Conservation (phyloP, 2,888 invertebrate genomes). For the Coelogynopora nodosa region DNA sequence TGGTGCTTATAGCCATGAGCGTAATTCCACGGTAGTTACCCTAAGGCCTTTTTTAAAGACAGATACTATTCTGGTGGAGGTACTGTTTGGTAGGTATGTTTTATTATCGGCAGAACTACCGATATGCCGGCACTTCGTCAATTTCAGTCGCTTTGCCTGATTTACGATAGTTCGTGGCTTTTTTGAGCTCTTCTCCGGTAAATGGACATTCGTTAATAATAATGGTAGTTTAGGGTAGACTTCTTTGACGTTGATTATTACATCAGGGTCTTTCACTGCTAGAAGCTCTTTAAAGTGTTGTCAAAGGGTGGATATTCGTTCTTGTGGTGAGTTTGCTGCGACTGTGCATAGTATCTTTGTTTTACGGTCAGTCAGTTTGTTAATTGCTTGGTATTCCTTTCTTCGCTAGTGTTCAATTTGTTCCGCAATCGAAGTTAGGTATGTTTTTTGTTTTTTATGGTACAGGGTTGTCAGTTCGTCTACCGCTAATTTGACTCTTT, state of each 20-base stretch:
- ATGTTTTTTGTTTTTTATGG: neutral
- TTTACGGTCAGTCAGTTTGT: neutral
- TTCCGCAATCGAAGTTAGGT: neutral
- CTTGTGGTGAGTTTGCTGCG: neutral
- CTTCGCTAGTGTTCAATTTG: neutral
- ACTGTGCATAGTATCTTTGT: neutral
- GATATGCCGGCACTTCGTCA: neutral
- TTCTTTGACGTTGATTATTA: neutral
- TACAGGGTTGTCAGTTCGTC: neutral
- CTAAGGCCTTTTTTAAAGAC: neutral
- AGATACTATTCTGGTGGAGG: neutral
- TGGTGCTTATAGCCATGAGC: slow-evolving; percentile 4
- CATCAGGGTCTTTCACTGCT: neutral
- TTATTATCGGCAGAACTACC: neutral
- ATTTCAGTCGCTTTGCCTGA: neutral
- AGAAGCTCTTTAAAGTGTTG: no score
- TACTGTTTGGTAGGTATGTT: neutral
- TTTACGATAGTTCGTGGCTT: neutral
- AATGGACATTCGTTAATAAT: neutral
- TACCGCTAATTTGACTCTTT: neutral
- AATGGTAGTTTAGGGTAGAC: neutral
- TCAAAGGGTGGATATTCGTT: no score
- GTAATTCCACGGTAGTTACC: slow-evolving; percentile 18
- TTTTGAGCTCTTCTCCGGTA: neutral
- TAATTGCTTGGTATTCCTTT: neutral